These are phyloP conservation scores for Diabrotica balteata DNA, from an alignment of 2,888 invertebrate genomes.

Conservation along the genomic window DNA sequence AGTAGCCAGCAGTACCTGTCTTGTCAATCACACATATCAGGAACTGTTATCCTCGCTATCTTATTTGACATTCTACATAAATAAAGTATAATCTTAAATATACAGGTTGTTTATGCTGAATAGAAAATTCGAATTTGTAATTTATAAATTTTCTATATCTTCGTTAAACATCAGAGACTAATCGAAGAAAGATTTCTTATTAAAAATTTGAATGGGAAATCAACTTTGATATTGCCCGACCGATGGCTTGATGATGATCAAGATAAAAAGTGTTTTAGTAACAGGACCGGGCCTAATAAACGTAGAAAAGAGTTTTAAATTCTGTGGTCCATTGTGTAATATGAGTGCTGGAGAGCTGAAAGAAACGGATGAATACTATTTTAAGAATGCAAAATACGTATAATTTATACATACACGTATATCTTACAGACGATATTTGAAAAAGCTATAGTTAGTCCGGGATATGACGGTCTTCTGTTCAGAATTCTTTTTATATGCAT, in stretches of 20 bases:
- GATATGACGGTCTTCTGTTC: too few species aligned
- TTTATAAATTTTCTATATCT: conserved; percentile 31
- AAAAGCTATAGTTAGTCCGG: too few species aligned
- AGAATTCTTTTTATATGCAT: too few species aligned
- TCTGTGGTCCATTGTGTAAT: too few species aligned
- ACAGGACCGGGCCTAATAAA: conserved; percentile 3
- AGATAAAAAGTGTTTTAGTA: conserved; percentile 16
- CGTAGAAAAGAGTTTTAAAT: not conserved
- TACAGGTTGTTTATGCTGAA: conserved; percentile 37
- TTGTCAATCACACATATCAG: conserved; percentile 50
- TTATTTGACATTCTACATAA: conserved; percentile 41
- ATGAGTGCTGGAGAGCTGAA: too few species aligned
- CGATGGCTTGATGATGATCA: conserved; percentile 30
- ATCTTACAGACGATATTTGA: too few species aligned
- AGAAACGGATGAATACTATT: too few species aligned
- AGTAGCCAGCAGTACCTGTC: conserved; percentile 44
- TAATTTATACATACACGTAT: too few species aligned
- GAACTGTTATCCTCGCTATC: conserved; percentile 38
- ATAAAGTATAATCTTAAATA: conserved; percentile 49
- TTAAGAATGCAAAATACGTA: too few species aligned
- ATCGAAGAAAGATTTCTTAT: conserved; percentile 36
- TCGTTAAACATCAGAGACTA: conserved; percentile 34
- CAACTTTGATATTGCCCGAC: conserved; percentile 34
- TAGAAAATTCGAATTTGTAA: conserved; percentile 41
- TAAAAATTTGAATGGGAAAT: conserved; percentile 40